Percentiles rank a stretch among this genome's conserved stretches.
phyloP scores from a whole-genome alignment of 2,797 vertebrate species.

The Myioborus miniatus region DNA sequence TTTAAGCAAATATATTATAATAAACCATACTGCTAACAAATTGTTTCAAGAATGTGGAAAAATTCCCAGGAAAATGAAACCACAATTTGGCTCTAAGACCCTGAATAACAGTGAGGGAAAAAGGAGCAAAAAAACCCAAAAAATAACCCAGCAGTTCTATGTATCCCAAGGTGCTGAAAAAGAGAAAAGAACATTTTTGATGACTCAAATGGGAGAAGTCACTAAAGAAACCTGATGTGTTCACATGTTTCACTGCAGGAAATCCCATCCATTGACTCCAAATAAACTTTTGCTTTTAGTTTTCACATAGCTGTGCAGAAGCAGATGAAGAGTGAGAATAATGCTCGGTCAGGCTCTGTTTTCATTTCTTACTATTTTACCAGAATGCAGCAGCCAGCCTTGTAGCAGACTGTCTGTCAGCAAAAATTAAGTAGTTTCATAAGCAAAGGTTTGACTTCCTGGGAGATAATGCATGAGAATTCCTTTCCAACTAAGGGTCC shows the following conservation, averaged over 20 bases:
- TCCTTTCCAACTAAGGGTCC: not conserved
- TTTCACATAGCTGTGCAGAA: not conserved
- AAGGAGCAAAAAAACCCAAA: not conserved
- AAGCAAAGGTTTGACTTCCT: conserved; percentile 11
- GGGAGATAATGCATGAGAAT: not conserved
- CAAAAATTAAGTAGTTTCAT: not conserved
- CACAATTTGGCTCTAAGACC: not conserved
- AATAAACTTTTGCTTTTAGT: not conserved
- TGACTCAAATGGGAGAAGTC: not conserved
- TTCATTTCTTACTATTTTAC: not conserved
- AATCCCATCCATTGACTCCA: not conserved
- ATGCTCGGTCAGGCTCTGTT: not conserved
- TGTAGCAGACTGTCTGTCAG: not conserved
- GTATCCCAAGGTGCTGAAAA: not conserved
- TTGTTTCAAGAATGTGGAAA: not conserved
- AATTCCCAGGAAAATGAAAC: not conserved
- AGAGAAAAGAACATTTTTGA: not conserved
- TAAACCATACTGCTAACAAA: not conserved
- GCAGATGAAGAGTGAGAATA: not conserved
- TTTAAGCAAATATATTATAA: not conserved
- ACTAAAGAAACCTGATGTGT: not conserved
- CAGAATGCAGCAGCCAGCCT: not conserved
- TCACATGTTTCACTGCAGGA: not conserved
- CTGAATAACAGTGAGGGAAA: not conserved
- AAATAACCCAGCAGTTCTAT: not conserved